Evolutionary conservation across 2,113 vertebrate species (phyloP), one percentile per base, ranked within the genome.

Genomic region (Bujurquina vittata): DNA sequence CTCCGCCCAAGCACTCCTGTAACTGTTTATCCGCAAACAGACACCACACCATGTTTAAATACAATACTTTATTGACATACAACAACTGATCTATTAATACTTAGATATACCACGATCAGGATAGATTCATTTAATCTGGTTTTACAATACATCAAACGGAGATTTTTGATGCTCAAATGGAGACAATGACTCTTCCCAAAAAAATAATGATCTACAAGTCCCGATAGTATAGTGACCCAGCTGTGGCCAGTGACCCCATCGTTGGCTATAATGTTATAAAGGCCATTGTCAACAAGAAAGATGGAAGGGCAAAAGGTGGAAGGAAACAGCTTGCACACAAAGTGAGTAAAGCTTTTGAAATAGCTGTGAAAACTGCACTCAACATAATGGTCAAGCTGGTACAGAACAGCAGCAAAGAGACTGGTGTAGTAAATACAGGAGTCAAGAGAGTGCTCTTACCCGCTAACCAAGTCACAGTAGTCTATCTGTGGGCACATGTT

Each of bases 311-410:
- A 29, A 62, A 77, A 62, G 58, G 18, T 15, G 75, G 40, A 33
- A 61, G 58, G 12, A 77, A 61, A 22, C 58, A 62, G 6, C 20
- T 77, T 1, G 75, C 75, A 77, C 26, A 62, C 7, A 4, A 62
- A 10, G 58, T 77, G 20, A 77, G 75, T 62, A 52, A 54, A 77
- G 58, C 75, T 4, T 62, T 62, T 75, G 73, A 57, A 22, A 75
- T 75, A 8, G 58, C 54, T 10, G 33, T 58, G 17, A 3, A 2
- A 23, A 57, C 73, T 23, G 54, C 54, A 3, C 73, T 58, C 18
- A 75, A 75, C 23, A n/a, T n/a, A n/a, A n/a, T 75, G 22, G 73
- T 75, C 33, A 58, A 43, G 3, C 15, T 76, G 2, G 56, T 76
- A 7, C 74, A 58, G 55, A 59, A 43, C 29, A 54, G 29, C 14